These are phyloP conservation scores for Malurus elegans DNA, from an alignment of 2,113 vertebrate genomes.

Conservation along the genomic window DNA sequence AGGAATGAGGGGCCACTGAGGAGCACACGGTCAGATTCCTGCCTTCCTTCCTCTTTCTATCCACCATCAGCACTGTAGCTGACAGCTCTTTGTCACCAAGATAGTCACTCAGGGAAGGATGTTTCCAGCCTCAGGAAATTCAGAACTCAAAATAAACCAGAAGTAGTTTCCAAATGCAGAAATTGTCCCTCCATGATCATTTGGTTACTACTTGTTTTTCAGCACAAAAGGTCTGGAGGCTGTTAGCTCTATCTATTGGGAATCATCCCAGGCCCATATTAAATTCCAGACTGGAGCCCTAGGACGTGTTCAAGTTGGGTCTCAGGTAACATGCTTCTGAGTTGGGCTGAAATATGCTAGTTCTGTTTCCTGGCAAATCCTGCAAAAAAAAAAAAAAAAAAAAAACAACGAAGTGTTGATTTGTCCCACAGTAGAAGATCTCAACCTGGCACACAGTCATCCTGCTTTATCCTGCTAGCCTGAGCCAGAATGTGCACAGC, in stretches of 20 bases:
- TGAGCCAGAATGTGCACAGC: neutral
- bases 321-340: neutral
- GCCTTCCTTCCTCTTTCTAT: slow-evolving; percentile 24
- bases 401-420: neutral
- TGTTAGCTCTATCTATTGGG: neutral
- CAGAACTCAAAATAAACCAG: neutral
- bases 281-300: neutral
- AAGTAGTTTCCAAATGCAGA: neutral
- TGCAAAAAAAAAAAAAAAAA: neutral
- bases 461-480: neutral
- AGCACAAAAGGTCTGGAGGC: neutral
- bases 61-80: neutral
- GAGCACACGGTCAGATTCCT: neutral
- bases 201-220: neutral
- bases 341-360: neutral
- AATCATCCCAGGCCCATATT: fast-evolving
- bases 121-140: neutral
- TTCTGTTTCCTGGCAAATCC: neutral
- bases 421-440: neutral
- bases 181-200: neutral
- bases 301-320: neutral
- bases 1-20: neutral
- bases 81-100: slow-evolving; percentile 23
- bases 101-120: neutral
- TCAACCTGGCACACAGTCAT: neutral